Evolutionary conservation across 2,797 vertebrate species (phyloP), one percentile per base, ranked within the genome.

Genomic region (Muscicapa striata): DNA sequence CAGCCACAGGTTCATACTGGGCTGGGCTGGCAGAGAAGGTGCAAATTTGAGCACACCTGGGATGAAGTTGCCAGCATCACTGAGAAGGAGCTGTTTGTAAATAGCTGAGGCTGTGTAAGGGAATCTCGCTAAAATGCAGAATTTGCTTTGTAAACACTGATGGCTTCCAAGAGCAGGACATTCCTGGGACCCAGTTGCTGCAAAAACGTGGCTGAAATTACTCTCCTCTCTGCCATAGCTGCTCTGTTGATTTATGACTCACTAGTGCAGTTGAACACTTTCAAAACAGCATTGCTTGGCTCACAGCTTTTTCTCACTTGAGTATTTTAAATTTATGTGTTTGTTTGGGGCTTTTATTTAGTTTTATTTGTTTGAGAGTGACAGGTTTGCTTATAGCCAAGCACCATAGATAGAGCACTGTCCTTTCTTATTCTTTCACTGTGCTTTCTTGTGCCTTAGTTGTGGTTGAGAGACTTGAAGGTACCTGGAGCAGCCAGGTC

Each of bases 1-100:
- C 41, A 81, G 4, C 29, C 3, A 3, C 38, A 8, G 21, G 20
- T 23, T 75, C 10, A 4, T 19, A 4, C 0, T 21, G 3, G 14
- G 20, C 38, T 57, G 23, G 59, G 63, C 40, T 91, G 68, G 15
- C 13, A 57, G 34, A 45, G 22, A 15, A 43, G 6, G 3, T 11
- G 32, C 29, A 34, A 51, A 78, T 62, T 69, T 0, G 5, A 82
- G n/a, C 34, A 54, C 32, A 34, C 6, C 15, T 62, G 21, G 22
- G 5, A 5, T 10, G 21, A 63, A 30, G 12, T 15, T 61, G 27
- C 15, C 74, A 62, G 30, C 24, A 43, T 32, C 70, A 46, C 54
- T n/a, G 30, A 89, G 63, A 77, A 75, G 41, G 11, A 75, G 46
- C 26, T 78, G 5, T 62, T 78, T 72, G 22, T 20, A 66, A 52